Evolutionary conservation across 1,140 invertebrate species (phyloP), one percentile per base, ranked within the genome.

Genomic region (Zaprionus davidi): DNA sequence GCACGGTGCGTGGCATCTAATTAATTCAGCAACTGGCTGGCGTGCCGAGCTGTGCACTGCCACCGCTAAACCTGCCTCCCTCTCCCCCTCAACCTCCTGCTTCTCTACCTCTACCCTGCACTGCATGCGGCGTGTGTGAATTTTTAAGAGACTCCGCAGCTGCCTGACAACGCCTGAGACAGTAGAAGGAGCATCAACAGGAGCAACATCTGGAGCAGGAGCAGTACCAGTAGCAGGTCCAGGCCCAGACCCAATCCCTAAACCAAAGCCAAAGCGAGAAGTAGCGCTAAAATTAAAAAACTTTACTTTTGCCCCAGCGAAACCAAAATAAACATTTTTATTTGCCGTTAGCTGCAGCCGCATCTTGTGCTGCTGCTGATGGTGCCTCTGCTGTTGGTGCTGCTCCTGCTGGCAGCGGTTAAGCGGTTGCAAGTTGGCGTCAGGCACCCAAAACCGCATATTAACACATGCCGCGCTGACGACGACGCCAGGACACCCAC

Each of bases 281-380:
- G 51, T 24, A 28, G 56, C 44, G 62, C 68, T 71, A 90, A 88
- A 90, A 90, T 90, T 90, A 90, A 90, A 90, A 90, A 90, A 90
- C 79, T 90, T 90, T 90, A 79, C 64, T 81, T 67, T 51, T 74
- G 53, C 73, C 59, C 58, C 53, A 74, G 74, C 67, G 57, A 68
- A 59, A 64, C 70, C 78, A 83, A 83, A 87, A 80, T 76, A 90
- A 90, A 90, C 85, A 90, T 90, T 90, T 90, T 85, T 90, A 90
- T 90, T 90, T 90, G 79, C 72, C 56, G 60, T 81, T 49, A 69
- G 71, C 67, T 68, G 81, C 78, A 78, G 71, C 78, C 71, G 55
- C n/a, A 67, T 17, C n/a, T 17, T 46, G 15, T n/a, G 22, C 62
- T 13, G 44, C 24, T n/a, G 63, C 49, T 22, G 49, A 17, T 41